Evolutionary conservation across 2,113 vertebrate genomes (phyloP).

Genomic region (Podiceps cristatus): DNA sequence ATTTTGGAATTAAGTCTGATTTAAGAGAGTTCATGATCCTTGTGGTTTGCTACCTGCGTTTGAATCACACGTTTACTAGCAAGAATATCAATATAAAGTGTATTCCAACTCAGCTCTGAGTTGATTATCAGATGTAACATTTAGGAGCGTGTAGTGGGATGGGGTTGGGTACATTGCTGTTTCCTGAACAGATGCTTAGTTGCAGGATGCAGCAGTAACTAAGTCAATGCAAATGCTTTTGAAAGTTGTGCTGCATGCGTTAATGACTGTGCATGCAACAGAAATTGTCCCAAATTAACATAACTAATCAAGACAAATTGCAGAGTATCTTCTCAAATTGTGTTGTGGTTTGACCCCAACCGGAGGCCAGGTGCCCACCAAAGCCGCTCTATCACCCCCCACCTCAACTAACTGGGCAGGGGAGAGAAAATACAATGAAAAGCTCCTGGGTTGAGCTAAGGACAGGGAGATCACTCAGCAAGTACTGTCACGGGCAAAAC

Average conservation of each 20-base stretch:
- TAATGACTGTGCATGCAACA: neutral
- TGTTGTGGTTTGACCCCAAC: too few relatives aligned
- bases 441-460: too few relatives aligned
- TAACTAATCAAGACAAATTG: neutral
- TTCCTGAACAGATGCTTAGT: neutral
- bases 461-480: too few relatives aligned
- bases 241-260: neutral
- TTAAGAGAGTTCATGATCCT: neutral
- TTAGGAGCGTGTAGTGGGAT: neutral
- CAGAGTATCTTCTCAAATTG: neutral
- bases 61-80: neutral
- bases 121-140: neutral
- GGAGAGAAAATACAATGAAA: too few relatives aligned
- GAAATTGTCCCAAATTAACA: neutral
- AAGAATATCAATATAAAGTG: neutral
- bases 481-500: too few relatives aligned
- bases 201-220: neutral
- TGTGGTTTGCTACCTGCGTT: neutral
- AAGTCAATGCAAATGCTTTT: neutral
- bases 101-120: neutral
- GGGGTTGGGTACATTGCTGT: neutral
- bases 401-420: too few relatives aligned
- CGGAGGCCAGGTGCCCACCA: too few relatives aligned
- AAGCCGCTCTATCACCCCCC: too few relatives aligned
- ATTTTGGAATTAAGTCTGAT: neutral